Percentiles rank a stretch among this genome's conserved stretches.
Evolutionary conservation across 2,797 vertebrate species (phyloP).

Genomic region (Thripadectes ignobilis): DNA sequence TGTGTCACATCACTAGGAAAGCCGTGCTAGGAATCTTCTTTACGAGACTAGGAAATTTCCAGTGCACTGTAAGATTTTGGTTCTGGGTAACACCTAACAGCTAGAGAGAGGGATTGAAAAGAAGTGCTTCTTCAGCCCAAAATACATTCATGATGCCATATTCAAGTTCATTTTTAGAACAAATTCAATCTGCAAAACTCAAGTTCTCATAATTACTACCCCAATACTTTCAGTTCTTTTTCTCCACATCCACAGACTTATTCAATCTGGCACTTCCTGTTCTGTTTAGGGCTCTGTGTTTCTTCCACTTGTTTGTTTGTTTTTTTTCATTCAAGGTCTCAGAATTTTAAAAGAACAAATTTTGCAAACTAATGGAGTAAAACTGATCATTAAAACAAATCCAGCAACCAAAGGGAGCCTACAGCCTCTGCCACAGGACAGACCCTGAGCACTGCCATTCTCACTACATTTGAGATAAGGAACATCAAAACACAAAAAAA

Average conservation of each 20-base stretch:
- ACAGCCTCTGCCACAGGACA: background rate
- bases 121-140: constrained; percentile 44
- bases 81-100: constrained; percentile 22
- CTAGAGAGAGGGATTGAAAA: background rate
- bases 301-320: background rate
- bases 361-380: background rate
- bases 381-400: background rate
- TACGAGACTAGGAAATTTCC: constrained; percentile 18
- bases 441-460: background rate
- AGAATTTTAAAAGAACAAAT: background rate
- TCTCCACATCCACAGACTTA: background rate
- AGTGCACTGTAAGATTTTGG: background rate
- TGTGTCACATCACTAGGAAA: background rate
- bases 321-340: background rate
- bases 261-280: constrained; percentile 30
- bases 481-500: background rate
- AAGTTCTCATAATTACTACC: constrained; percentile 45
- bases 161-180: constrained; percentile 56
- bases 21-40: background rate
- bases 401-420: background rate
- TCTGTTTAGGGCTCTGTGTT: background rate
- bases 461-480: background rate
- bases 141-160: constrained; percentile 37
- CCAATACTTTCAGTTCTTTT: constrained; percentile 33
- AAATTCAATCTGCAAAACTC: constrained; percentile 38